Base-by-base conservation (phyloP, 2,888 invertebrate species). In the Cylindroiulus punctatus region DNA sequence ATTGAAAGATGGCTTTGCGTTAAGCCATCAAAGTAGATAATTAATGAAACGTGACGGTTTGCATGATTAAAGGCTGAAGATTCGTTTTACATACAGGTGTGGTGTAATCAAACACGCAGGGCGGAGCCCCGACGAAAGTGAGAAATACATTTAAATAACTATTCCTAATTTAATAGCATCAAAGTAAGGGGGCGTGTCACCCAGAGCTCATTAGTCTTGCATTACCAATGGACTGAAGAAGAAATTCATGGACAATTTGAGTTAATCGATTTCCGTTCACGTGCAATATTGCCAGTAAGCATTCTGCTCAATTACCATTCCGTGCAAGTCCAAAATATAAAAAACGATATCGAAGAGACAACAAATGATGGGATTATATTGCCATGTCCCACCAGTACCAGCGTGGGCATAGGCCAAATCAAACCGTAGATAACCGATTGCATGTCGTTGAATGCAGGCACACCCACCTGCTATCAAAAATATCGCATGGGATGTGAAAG, bases 201-300 rank as follows among this genome's bases (percentile, higher is more conserved):
- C 52, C 52, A 52, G n/a, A 52, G 52, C 52, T 52, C n/a, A 52
- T 52, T 52, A 52, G 52, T 8, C 10, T 52, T 52, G 52, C 52
- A n/a, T 52, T 52, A 52, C n/a, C 10, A n/a, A 3, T 19, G 52
- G n/a, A 52, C 10, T 52, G n/a, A 52, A 52, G n/a, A 52, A n/a
- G 52, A 52, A 52, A 52, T 52, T 19, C 52, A 52, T 52, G n/a
- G 52, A n/a, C 52, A 52, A 52, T 52, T 52, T 19, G n/a, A 52
- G 52, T 8, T n/a, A 52, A 52, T 52, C 52, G 52, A 52, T 52
- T 52, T 52, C n/a, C 52, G n/a, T 52, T 52, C 52, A 19, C 47
- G 5, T 52, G n/a, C 52, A 52, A 14, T 52, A 52, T 52, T 52
- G n/a, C 52, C 19, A 52, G n/a, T 52, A 52, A 52, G 52, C 52